Conservation (phyloP, 2,113 vertebrate genomes). For the Oxyura jamaicensis region DNA sequence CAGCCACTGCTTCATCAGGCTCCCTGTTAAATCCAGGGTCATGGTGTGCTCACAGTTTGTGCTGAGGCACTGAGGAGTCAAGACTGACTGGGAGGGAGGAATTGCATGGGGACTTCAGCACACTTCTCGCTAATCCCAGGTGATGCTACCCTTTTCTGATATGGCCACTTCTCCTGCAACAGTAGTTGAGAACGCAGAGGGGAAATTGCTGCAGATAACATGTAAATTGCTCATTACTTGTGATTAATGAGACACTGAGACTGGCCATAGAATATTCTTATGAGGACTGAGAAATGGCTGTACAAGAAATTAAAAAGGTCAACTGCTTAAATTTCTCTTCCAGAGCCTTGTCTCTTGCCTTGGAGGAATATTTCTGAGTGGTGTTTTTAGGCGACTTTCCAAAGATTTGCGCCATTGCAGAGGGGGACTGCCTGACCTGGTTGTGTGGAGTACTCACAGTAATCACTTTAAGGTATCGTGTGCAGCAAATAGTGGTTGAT, state of each 20-base stretch:
- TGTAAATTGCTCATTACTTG: fast-evolving
- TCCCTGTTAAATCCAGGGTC: neutral
- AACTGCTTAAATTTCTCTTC: neutral
- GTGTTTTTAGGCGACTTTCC: conserved; percentile 84
- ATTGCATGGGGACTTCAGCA: too few relatives aligned
- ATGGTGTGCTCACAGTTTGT: fast-evolving
- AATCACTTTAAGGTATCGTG: conserved; percentile 82
- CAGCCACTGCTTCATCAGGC: neutral
- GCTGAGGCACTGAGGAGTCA: neutral
- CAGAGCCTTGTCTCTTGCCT: conserved; percentile 89
- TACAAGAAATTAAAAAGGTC: neutral
- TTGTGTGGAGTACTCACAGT: conserved; percentile 86
- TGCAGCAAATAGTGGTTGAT: fast-evolving
- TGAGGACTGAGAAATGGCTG: neutral
- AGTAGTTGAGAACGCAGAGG: neutral
- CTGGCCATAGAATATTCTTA: neutral
- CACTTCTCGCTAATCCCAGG: neutral
- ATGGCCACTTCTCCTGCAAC: neutral
- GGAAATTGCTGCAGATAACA: neutral
- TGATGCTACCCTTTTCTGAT: neutral
- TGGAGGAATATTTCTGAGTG: conserved; percentile 87
- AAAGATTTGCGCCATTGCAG: conserved; percentile 89
- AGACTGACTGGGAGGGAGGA: neutral
- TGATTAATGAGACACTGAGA: neutral
- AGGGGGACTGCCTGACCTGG: conserved; percentile 92